Evolutionary conservation across 2,888 invertebrate genomes (phyloP).

Genomic region (Meloe dianella): DNA sequence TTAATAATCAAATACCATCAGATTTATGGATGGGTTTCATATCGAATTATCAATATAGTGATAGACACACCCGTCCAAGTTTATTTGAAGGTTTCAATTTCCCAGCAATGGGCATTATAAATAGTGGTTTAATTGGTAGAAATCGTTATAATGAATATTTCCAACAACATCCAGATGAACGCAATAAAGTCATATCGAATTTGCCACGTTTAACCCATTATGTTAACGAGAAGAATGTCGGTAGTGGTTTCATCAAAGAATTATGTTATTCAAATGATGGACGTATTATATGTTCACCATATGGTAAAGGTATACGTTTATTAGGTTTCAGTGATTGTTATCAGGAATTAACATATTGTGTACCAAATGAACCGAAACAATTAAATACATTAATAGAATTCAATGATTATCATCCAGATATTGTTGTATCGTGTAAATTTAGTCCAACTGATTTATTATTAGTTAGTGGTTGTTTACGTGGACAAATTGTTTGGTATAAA

Average conservation of each 20-base stretch:
- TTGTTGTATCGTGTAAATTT: slow-evolving; percentile 89
- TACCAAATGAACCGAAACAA: slow-evolving; percentile 61
- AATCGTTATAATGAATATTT: slow-evolving; percentile 49
- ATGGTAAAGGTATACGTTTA: slow-evolving; percentile 84
- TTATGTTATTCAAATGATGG: slow-evolving; percentile 91
- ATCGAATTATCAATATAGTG: slow-evolving; percentile 50
- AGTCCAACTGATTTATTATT: slow-evolving; percentile 85
- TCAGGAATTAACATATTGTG: slow-evolving; percentile 76
- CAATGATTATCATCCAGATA: slow-evolving; percentile 78
- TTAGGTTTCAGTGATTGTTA: slow-evolving; percentile 80
- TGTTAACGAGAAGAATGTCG: slow-evolving; percentile 85
- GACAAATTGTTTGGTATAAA: slow-evolving; percentile 89
- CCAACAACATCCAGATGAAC: slow-evolving; percentile 49
- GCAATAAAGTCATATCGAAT: slow-evolving; percentile 69
- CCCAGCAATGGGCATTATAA: slow-evolving; percentile 52
- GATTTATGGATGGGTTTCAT: slow-evolving; percentile 59
- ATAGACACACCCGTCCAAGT: slow-evolving; percentile 37
- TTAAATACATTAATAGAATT: slow-evolving; percentile 72
- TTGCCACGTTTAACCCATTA: slow-evolving; percentile 81
- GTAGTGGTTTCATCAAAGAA: slow-evolving; percentile 92
- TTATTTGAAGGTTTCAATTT: slow-evolving; percentile 40
- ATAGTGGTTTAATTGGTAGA: slow-evolving; percentile 54
- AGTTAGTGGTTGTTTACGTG: slow-evolving; percentile 89
- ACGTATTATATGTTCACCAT: slow-evolving; percentile 88
- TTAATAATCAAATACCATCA: slow-evolving; percentile 47